A percentile compares a stretch with the other conserved stretches of the same genome.
Evolutionary conservation across 2,797 vertebrate genomes (phyloP).

Genomic region (Ceryle rudis): DNA sequence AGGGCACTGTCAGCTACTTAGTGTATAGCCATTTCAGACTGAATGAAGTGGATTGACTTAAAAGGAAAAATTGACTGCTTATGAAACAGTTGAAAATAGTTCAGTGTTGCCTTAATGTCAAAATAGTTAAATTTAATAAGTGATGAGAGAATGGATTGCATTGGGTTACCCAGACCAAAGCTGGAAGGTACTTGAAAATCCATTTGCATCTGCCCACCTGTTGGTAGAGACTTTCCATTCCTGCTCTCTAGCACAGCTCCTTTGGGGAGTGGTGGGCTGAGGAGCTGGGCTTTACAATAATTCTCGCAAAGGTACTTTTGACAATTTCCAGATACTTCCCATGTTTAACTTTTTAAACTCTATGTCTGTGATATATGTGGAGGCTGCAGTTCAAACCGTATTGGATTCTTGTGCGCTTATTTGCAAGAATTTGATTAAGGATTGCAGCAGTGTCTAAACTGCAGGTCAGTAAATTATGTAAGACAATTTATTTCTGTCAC

Average conservation of each 20-base stretch:
- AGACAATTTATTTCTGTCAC: not conserved
- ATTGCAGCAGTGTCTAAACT: not conserved
- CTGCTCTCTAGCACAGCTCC: not conserved
- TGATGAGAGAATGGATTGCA: not conserved
- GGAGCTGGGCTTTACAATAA: not conserved
- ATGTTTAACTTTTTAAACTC: not conserved
- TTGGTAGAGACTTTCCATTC: not conserved
- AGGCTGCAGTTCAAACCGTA: not conserved
- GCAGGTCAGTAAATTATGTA: not conserved
- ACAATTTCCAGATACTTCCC: not conserved
- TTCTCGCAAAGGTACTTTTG: not conserved
- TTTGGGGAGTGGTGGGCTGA: not conserved
- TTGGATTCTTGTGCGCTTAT: not conserved
- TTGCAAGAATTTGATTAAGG: conserved; percentile 3
- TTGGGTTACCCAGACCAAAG: not conserved
- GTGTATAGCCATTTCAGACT: not conserved
- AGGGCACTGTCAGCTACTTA: not conserved
- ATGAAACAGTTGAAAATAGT: not conserved
- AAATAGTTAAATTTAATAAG: not conserved
- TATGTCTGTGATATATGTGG: not conserved
- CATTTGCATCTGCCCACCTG: not conserved
- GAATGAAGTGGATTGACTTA: not conserved
- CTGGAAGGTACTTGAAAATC: not conserved
- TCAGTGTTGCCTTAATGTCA: not conserved
- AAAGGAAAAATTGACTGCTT: not conserved